Evolutionary conservation across 2,888 invertebrate genomes (phyloP).

Genomic region (Aspidiotus rigidus): DNA sequence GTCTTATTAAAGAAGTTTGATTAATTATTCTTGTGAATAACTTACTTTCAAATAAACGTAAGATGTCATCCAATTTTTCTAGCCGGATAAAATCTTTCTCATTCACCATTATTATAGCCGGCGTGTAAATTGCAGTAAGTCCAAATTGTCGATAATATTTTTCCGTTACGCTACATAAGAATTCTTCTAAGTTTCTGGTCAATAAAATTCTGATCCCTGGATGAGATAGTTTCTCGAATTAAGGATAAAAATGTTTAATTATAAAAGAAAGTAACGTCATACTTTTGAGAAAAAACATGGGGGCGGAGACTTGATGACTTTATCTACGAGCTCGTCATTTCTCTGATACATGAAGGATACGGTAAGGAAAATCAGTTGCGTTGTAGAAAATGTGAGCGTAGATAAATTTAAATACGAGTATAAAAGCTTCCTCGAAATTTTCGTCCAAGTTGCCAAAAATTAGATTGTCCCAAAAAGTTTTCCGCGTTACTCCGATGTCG

Average conservation of each 20-base stretch:
- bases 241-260: too few species aligned
- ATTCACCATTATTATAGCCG: background rate
- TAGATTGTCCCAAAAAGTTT: background rate
- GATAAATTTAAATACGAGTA: slow-evolving; percentile 1
- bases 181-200: slow-evolving; percentile 8
- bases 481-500: background rate
- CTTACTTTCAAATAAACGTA: slow-evolving; percentile 17
- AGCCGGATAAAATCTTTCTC: background rate
- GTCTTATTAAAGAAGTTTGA: too few species aligned
- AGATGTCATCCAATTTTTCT: background rate
- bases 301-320: too few species aligned
- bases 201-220: slow-evolving; percentile 12
- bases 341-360: background rate
- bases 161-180: slow-evolving; percentile 6
- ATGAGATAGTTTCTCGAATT: background rate
- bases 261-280: too few species aligned
- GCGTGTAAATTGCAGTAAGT: slow-evolving; percentile 10
- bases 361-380: slow-evolving; percentile 6
- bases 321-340: too few species aligned
- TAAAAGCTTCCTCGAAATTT: background rate
- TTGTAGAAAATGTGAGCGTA: slow-evolving; percentile 7
- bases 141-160: slow-evolving; percentile 10
- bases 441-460: slow-evolving; percentile 17
- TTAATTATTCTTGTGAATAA: background rate
- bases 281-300: too few species aligned